phyloP scores from a whole-genome alignment of 2,888 invertebrate genomes.

The Drymonia ruficornis region DNA sequence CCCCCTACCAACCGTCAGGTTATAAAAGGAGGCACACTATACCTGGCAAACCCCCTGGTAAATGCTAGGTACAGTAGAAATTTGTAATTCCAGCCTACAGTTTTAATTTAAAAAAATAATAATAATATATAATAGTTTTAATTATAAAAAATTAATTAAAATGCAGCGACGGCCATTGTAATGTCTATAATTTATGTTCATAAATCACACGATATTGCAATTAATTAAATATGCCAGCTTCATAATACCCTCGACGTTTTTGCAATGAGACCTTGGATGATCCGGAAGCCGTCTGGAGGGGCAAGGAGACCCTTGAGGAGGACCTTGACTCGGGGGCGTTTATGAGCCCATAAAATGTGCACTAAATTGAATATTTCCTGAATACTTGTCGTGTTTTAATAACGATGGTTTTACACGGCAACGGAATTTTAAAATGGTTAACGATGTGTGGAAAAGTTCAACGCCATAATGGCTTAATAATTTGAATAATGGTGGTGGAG shows the following conservation, averaged over 20 bases:
- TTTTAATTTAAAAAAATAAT: too few relatives aligned
- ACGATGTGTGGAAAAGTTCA: too few relatives aligned
- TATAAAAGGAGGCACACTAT: too few relatives aligned
- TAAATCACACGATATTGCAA: constrained; percentile 19
- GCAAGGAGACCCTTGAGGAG: constrained; percentile 22
- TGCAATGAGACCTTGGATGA: constrained; percentile 31
- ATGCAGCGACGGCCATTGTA: not conserved
- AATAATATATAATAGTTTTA: too few relatives aligned
- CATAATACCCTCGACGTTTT: constrained; percentile 11
- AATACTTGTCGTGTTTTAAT: not conserved
- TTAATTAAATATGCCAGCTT: constrained; percentile 13
- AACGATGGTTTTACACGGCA: not conserved
- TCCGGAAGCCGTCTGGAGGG: constrained; percentile 30
- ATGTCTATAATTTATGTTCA: constrained; percentile 12
- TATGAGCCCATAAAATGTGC: constrained; percentile 25
- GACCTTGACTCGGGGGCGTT: constrained; percentile 29
- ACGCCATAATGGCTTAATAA: too few relatives aligned
- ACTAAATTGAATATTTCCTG: constrained; percentile 4
- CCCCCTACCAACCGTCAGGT: too few relatives aligned
- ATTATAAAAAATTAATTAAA: not conserved
- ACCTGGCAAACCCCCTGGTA: too few relatives aligned
- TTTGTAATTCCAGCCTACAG: too few relatives aligned
- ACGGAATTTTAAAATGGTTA: not conserved
- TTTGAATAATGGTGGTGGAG: too few relatives aligned
- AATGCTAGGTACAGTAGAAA: too few relatives aligned